Base-by-base conservation (phyloP, 2,113 vertebrate species). In the Hippocampus guttulatus region DNA sequence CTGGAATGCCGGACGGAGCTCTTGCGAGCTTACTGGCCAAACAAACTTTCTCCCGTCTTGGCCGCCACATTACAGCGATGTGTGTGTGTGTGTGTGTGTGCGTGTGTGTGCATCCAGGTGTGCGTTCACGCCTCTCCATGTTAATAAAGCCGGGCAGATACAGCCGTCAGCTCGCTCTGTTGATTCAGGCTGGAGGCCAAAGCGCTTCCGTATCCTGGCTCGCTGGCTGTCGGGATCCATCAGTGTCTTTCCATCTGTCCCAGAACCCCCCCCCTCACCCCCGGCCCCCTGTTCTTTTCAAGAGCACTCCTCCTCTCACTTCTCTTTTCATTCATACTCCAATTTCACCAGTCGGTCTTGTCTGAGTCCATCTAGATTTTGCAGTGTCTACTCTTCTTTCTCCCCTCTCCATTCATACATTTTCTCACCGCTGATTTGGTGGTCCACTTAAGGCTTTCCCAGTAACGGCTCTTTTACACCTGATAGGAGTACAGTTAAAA, bases 121-220 rank as follows among this genome's bases (percentile, higher is more conserved):
- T 51, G 67, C 68, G 23, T 75, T 71, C 70, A 70, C 63, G 71
- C 70, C 77, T 89, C 76, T 88, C 84, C 73, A 75, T 89, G 88
- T 87, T 88, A 89, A 88, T 92, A 88, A 90, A 88, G 84, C 81
- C 88, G 57, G 58, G 76, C 75, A 84, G 85, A 91, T 86, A 90
- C 81, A 90, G 85, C 87, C 81, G 89, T 90, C 90, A 91, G 85
- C 83, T 84, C 75, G 79, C 78, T 70, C 77, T 85, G 86, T 88
- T 91, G 86, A 88, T 84, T 86, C 76, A 87, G 87, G 87, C 81
- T 86, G 76, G 65, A 67, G 74, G 87, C 89, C 82, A 90, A 90
- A 82, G 15, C 68, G 68, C 81, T 88, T 76, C 68, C 72, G 83
- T 84, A 86, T 88, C 87, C 84, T 85, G 77, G 60, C 78, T 80